A percentile compares a stretch with the other conserved stretches of the same genome.
These are phyloP conservation scores for Smithornis capensis DNA, from an alignment of 2,113 vertebrate species.

Conservation along the genomic window DNA sequence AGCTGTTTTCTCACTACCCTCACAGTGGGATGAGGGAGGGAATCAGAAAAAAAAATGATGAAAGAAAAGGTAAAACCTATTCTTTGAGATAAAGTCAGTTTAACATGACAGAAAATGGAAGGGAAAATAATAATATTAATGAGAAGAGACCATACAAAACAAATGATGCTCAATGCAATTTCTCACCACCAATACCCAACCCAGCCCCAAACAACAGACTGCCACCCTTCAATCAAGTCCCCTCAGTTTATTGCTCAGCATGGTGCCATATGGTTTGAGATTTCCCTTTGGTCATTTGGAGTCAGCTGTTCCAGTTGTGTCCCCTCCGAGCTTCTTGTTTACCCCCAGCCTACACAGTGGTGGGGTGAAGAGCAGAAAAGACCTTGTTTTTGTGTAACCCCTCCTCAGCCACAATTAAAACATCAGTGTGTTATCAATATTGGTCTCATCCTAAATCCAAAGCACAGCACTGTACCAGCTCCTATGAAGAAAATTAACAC, in stretches of 20 bases:
- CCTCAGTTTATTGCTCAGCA: neutral
- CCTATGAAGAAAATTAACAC: neutral
- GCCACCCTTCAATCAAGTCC: neutral
- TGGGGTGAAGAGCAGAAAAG: neutral
- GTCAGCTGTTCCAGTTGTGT: neutral
- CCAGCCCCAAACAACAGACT: neutral
- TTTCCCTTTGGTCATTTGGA: neutral
- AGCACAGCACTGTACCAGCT: neutral
- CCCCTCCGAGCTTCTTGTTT: neutral
- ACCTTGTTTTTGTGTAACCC: neutral
- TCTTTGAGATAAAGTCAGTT: neutral
- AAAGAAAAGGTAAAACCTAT: neutral
- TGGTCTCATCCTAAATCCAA: neutral
- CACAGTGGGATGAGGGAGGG: neutral
- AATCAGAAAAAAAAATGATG: neutral
- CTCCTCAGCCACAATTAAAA: neutral
- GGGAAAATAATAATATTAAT: neutral
- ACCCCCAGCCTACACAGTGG: neutral
- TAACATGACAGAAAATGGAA: neutral
- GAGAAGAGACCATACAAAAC: neutral
- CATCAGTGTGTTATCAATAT: too few relatives aligned
- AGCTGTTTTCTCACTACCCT: neutral
- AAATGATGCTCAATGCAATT: neutral
- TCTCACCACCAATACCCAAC: fast-evolving
- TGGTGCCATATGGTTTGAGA: neutral